Base-by-base conservation (phyloP, 23 tunicate species). In the Halocynthia aurantium region DNA sequence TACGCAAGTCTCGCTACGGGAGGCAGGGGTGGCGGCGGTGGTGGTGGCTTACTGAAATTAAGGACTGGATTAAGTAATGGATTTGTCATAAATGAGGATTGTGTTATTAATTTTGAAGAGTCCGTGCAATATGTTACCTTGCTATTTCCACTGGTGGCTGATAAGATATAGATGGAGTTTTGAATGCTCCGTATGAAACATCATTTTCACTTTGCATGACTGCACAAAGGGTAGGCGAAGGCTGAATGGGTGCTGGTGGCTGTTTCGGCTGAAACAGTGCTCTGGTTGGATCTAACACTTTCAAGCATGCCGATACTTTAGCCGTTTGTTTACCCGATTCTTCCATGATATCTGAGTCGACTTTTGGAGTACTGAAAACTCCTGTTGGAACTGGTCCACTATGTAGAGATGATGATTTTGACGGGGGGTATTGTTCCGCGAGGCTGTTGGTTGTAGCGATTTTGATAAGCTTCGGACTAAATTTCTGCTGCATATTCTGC, bases 231-330 rank as follows among this genome's bases (percentile, higher is more conserved):
- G 88, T 69, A 0, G 88, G 85, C 19, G 94, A 72, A 11, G 72
- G 72, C 51, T 78, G 80, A 31, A 77, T 78, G 50, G 87, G 76
- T 0, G 87, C 83, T 0, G 75, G 22, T 73, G 76, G 72, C 76
- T 67, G 57, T 76, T 84, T 89, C 2, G 96, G 96, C 57, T 83
- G 76, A 53, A 78, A 89, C 62, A 53, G 57, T 49, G 84, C 82
- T 51, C 76, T 83, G 7, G 80, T 55, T 0, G 88, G 96, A 76
- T 89, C 96, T 55, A 89, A 75, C 17, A 89, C 63, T 52, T 84
- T 89, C 67, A 89, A 49, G 57, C 96, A 89, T 6, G 96, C 96
- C 7, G 96, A 87, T n/a, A 89, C 76, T 65, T 89, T 89, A 7
- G 85, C 84, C 50, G 74, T 85, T 80, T 66, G 50, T 12, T 20